Evolutionary conservation across 1,140 invertebrate genomes (phyloP).

Genomic region (Colletes latitarsis): DNA sequence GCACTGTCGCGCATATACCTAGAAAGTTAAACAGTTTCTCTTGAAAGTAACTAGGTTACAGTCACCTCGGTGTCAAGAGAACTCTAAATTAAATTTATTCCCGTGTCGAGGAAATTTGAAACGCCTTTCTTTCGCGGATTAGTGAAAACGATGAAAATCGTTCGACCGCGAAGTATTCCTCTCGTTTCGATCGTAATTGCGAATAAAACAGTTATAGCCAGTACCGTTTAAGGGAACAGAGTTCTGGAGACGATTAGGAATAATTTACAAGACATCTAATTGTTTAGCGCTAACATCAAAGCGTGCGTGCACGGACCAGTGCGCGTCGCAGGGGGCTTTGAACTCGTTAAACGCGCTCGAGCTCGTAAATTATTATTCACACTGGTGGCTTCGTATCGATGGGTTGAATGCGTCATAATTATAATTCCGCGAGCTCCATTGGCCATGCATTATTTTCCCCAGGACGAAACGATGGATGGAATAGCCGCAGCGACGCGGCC

Average conservation of each 20-base stretch:
- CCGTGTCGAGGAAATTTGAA: constrained; percentile 1
- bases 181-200: background rate
- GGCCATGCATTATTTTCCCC: constrained; percentile 38
- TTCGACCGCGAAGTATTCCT: background rate
- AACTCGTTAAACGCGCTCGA: constrained; percentile 20
- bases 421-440: constrained; percentile 29
- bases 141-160: no score
- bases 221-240: background rate
- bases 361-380: constrained; percentile 49
- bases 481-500: background rate
- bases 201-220: background rate
- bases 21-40: background rate
- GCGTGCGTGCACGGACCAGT: background rate
- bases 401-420: constrained; percentile 38
- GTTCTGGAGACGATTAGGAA: constrained; percentile 2
- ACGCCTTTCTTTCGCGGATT: background rate
- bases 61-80: background rate
- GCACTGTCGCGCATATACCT: background rate
- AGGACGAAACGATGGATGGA: constrained; percentile 13
- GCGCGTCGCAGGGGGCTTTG: constrained; percentile 4
- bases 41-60: background rate
- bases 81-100: constrained; percentile 9
- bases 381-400: constrained; percentile 11
- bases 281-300: background rate
- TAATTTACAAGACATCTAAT: constrained; percentile 29